phyloP scores from a whole-genome alignment of 2,888 invertebrate species.

The Serrognathus titanus region DNA sequence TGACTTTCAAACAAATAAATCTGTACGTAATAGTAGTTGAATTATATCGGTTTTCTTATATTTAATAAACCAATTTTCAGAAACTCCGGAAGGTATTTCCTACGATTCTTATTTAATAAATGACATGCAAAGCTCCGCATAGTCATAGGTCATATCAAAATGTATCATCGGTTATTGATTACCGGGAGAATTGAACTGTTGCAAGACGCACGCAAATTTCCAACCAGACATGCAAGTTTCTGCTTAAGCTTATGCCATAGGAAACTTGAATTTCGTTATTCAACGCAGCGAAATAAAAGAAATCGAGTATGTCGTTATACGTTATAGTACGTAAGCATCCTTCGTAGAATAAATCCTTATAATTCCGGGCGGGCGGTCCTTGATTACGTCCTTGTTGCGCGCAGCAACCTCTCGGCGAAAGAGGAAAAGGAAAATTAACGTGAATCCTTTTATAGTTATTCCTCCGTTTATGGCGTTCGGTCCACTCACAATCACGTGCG shows the following conservation, averaged over 20 bases:
- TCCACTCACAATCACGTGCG: constrained; percentile 10
- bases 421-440: constrained; percentile 26
- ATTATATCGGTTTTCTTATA: too few species aligned
- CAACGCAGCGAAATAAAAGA: neutral
- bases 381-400: constrained; percentile 14
- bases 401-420: constrained; percentile 12
- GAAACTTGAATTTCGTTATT: neutral
- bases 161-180: neutral
- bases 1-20: too few species aligned
- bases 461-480: constrained; percentile 18
- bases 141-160: too few species aligned
- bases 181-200: neutral
- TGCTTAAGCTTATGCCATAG: neutral
- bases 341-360: constrained; percentile 1
- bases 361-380: constrained; percentile 2
- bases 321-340: neutral
- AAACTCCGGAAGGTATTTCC: too few species aligned
- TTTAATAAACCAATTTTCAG: too few species aligned
- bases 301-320: neutral
- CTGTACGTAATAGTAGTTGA: too few species aligned
- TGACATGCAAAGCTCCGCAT: too few species aligned
- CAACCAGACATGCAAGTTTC: too few species aligned
- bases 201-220: too few species aligned
- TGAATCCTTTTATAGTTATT: constrained; percentile 28
- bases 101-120: too few species aligned